Base-by-base conservation (phyloP, 1,140 invertebrate species). In the Melipona quadrifasciata region DNA sequence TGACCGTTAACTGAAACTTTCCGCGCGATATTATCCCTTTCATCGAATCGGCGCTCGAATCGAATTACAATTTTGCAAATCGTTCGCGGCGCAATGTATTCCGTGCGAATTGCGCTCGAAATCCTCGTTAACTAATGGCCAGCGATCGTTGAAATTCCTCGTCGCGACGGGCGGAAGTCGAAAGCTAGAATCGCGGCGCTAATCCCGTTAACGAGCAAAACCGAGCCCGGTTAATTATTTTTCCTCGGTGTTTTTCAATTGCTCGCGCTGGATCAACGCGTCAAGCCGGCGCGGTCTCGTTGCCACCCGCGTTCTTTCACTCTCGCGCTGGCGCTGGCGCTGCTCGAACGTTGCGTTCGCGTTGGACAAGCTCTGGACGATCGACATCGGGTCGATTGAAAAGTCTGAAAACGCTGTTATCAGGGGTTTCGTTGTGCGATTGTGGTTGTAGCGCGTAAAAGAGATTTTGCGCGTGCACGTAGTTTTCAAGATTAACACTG, bases 211-310 rank as follows among this genome's bases (percentile, higher is more conserved):
- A 80, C 53, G 78, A 55, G 55, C 64, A 12, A 14, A 12, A 14
- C 77, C 64, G 51, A 64, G 53, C 11, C 12, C n/a, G 55, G 79
- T 61, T 72, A 68, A 80, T 70, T 80, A 80, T 80, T 80, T 51
- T 72, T 71, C 55, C 19, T 47, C 58, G 21, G 12, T 0, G 14
- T 19, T 77, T 77, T 77, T 64, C 75, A 77, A 77, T 77, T 51
- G 31, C 39, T 47, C 39, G 39, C 5, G 24, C 58, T 11, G 27
- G 27, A 55, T 31, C 31, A 77, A 39, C 72, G 53, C 17, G 27
- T 39, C 47, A 14, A 5, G 17, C 11, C 47, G 39, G 10, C 8
- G 16, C 39, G 72, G 2, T 21, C 31, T 19, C n/a, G 21, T 55
- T n/a, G n/a, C 0, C 19, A 68, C 39, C 65, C n/a, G 65, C 65